phyloP scores from a whole-genome alignment of 2,888 invertebrate species.

The Hylaea fasciaria region DNA sequence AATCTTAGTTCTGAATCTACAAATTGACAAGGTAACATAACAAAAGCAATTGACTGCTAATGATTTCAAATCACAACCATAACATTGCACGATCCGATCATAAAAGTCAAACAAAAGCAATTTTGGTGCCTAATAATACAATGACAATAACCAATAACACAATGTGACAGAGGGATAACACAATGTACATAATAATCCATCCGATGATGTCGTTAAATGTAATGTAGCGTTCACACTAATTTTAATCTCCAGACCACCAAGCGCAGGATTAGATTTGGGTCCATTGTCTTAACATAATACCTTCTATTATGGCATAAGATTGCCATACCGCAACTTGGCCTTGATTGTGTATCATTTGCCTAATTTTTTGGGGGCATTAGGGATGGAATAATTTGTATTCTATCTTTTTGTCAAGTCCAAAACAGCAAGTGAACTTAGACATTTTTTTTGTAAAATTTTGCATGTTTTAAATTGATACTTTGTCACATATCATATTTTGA shows the following conservation, averaged over 20 bases:
- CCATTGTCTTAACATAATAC: constrained; percentile 28
- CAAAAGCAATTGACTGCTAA: too few species aligned
- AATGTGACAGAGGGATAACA: background rate
- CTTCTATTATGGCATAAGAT: constrained; percentile 18
- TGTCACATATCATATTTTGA: too few species aligned
- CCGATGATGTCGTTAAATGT: constrained; percentile 7
- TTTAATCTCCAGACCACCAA: constrained; percentile 26
- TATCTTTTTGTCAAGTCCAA: too few species aligned
- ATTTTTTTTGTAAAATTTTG: too few species aligned
- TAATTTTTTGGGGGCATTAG: constrained; percentile 14
- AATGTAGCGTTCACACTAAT: constrained; percentile 20
- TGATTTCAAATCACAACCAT: too few species aligned
- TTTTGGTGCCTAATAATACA: background rate
- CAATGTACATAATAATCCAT: background rate
- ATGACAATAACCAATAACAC: background rate
- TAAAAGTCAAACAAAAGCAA: too few species aligned
- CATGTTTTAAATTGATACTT: too few species aligned
- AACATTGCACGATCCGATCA: too few species aligned
- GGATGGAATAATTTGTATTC: background rate
- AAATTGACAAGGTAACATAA: too few species aligned
- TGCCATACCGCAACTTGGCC: background rate
- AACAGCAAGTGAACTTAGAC: too few species aligned
- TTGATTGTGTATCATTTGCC: constrained; percentile 18
- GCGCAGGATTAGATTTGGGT: constrained; percentile 14
- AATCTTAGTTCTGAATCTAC: too few species aligned